Conservation (phyloP, 2,113 vertebrate genomes). For the Brachyistius frenatus region DNA sequence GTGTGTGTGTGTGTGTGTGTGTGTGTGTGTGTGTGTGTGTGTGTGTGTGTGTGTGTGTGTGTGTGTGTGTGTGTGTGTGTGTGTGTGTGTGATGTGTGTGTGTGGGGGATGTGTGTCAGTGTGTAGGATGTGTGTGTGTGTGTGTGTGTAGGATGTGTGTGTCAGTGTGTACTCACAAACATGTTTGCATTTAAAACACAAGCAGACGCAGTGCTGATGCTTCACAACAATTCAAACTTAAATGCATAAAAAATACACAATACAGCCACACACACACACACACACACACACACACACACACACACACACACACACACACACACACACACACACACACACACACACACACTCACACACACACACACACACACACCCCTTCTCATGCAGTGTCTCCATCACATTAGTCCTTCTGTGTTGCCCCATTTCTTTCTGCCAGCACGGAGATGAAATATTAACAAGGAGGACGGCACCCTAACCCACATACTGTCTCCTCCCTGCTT, state of each 20-base stretch:
- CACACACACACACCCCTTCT: constrained; percentile 15
- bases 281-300: neutral
- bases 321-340: neutral
- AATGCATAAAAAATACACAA: constrained; percentile 14
- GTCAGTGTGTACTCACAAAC: too few species aligned
- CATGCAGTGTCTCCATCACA: constrained; percentile 1
- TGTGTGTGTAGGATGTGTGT: too few species aligned
- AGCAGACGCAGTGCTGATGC: neutral
- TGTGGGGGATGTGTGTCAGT: too few species aligned
- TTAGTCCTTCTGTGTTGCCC: constrained; percentile 51
- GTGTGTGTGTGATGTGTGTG: too few species aligned
- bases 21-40: too few species aligned
- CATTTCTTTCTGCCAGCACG: constrained; percentile 58
- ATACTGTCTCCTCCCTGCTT: constrained; percentile 49
- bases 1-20: too few species aligned
- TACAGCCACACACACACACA: neutral
- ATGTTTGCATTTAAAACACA: neutral
- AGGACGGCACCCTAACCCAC: constrained; percentile 68
- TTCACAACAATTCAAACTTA: neutral
- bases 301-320: constrained; percentile 4
- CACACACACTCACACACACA: neutral
- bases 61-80: too few species aligned
- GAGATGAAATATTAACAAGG: constrained; percentile 74
- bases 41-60: too few species aligned
- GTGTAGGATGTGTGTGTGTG: too few species aligned